A percentile compares a stretch with the other conserved stretches of the same genome.
Conservation (phyloP, 2,113 vertebrate genomes). For the Phyllostomus discolor region DNA sequence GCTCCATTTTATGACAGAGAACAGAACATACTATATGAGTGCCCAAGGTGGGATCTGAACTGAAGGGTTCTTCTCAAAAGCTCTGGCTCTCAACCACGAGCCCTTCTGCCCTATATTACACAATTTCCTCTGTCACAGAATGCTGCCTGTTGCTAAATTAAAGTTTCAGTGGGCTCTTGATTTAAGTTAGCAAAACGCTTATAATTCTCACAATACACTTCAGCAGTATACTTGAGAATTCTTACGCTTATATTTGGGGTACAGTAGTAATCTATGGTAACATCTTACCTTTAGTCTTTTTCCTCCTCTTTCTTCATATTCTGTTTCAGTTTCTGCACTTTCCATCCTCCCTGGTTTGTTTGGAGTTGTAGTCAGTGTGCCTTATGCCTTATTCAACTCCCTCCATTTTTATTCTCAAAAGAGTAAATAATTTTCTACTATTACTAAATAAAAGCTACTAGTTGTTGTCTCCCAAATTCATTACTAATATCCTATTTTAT, state of each 20-base stretch:
- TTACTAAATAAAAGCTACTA: background rate
- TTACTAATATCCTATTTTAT: background rate
- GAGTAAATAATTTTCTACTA: background rate
- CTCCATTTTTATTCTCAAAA: background rate
- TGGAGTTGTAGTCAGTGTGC: background rate
- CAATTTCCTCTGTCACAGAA: background rate
- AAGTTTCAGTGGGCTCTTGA: background rate
- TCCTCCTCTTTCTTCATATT: background rate
- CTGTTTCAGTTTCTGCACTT: background rate
- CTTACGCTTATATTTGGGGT: background rate
- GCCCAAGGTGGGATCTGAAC: background rate
- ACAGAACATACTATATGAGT: background rate
- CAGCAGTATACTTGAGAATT: background rate
- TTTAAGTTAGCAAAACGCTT: background rate
- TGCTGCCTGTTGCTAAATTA: background rate
- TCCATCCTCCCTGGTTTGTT: background rate
- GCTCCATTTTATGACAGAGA: background rate
- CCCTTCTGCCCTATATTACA: background rate
- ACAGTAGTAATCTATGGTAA: background rate
- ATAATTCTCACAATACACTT: background rate
- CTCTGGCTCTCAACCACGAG: background rate
- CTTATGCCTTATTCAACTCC: background rate
- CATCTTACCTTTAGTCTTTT: background rate
- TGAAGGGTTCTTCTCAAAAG: background rate
- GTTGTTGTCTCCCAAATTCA: background rate